Base-by-base conservation (phyloP, 2,888 invertebrate species). In the Apamea crenata region DNA sequence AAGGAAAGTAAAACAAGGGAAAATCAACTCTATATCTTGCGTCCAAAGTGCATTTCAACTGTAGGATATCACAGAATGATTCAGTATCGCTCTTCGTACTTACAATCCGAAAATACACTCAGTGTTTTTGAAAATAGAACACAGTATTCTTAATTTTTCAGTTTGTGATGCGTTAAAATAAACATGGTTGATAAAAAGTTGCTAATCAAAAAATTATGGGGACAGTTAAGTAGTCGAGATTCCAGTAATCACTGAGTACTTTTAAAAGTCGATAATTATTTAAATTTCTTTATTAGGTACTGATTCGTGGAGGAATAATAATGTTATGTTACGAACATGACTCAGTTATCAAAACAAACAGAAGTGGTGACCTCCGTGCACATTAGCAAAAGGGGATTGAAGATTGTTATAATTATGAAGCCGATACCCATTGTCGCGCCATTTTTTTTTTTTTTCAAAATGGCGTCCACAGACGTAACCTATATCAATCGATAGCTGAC, bases 61-160 rank as follows among this genome's bases (percentile, higher is more conserved):
- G 25, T 0, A 25, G 1, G 8, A 16, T 6, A 12, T 25, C 25
- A 16, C 18, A 14, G 56, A 36, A 68, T 77, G 78, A 78, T 84
- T 84, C 66, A 75, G 61, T 75, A 77, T 12, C 25, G 32, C 61
- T 32, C 56, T 50, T 53, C 69, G 3, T 56, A 40, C 71, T 81
- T 80, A 83, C 70, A 71, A 74, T 56, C 73, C 75, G 25, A 82
- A 87, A 88, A 87, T 79, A 84, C 21, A 80, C 79, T 67, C 67
- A 85, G 67, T 82, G 88, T 21, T 56, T 77, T 87, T 82, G 77
- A 74, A 82, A 80, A 87, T 87, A 87, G 74, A 85, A 85, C 69
- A 67, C 85, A 81, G 18, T 77, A 68, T 87, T 75, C 0, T 81
- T 29, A 65, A 70, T 56, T n/a, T n/a, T n/a, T 70, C 66, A 53